Percentiles rank a stretch among this genome's conserved stretches.
phyloP scores from a whole-genome alignment of 2,888 invertebrate genomes.

The Ornithoptera priamus region DNA sequence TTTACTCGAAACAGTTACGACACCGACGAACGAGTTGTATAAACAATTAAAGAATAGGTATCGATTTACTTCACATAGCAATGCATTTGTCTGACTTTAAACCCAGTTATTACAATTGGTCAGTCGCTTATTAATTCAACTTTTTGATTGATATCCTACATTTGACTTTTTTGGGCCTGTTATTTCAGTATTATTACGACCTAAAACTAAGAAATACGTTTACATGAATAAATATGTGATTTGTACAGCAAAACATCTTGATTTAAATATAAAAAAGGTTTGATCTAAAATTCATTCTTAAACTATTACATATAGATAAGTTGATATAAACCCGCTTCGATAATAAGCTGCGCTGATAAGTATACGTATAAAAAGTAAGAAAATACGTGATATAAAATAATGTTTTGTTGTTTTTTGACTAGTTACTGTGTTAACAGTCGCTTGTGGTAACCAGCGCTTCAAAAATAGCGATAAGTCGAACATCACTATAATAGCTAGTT shows the following conservation, averaged over 20 bases:
- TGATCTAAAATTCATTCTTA: too few relatives aligned
- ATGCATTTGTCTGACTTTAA: not conserved
- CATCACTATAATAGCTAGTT: not conserved
- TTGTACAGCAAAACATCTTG: too few relatives aligned
- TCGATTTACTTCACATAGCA: conserved; percentile 9
- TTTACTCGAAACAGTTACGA: conserved; percentile 25
- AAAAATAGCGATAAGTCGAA: not conserved
- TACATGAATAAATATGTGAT: too few relatives aligned
- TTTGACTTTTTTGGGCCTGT: not conserved
- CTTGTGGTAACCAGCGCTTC: not conserved
- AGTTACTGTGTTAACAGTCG: not conserved
- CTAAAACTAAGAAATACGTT: not conserved
- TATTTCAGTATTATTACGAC: not conserved
- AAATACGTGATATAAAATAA: not conserved
- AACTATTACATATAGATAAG: too few relatives aligned
- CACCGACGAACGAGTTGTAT: conserved; percentile 9
- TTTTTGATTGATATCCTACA: not conserved
- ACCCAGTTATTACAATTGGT: not conserved
- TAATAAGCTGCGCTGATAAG: too few relatives aligned
- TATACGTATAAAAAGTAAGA: too few relatives aligned
- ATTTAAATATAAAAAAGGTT: too few relatives aligned
- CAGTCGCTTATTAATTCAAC: not conserved
- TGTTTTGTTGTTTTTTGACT: not conserved
- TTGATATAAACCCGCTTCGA: too few relatives aligned
- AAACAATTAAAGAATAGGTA: conserved; percentile 16